Evolutionary conservation across 2,888 invertebrate species (phyloP), one percentile per base, ranked within the genome.

Genomic region (Sisyra terminalis): DNA sequence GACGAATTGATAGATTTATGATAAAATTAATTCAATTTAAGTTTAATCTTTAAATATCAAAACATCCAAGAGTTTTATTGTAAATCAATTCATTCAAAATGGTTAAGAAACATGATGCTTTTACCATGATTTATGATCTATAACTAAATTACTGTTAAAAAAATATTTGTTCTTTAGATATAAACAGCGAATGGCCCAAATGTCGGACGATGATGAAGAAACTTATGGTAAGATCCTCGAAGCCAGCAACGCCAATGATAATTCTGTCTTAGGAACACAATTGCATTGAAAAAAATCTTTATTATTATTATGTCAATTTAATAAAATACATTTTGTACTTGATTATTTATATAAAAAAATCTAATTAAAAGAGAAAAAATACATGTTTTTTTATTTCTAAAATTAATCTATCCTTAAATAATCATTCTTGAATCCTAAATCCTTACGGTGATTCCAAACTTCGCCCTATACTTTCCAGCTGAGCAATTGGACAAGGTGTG

Each of bases 131-230:
- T n/a, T n/a, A n/a, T n/a, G n/a, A n/a, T n/a, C n/a, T n/a, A n/a
- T n/a, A 37, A 37, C n/a, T 3, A 16, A 4, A 3, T 37, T 8
- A 17, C 9, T 14, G 16, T 38, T 17, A 32, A n/a, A 32, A 13
- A 32, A 10, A 15, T 39, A 36, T 17, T 45, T 40, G 42, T 65
- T 64, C 63, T 72, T 60, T 52, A 86, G 86, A 46, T 88, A 88
- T 56, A 89, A 88, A 58, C 71, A 79, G 48, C 69, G 80, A 46
- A 76, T 87, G 74, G 73, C 77, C 52, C 85, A 85, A 50, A 66
- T 81, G 53, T 57, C 86, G 42, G 78, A 82, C 47, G 75, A 75
- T 49, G 87, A 88, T 53, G 88, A 87, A 58, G 79, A 80, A 45
- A 39, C 57, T 5, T 62, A 59, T 44, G 50, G 55, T 42, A 51